A percentile compares a stretch with the other conserved stretches of the same genome.
phyloP scores from a whole-genome alignment of 2,797 vertebrate species.

The Diceros bicornis region DNA sequence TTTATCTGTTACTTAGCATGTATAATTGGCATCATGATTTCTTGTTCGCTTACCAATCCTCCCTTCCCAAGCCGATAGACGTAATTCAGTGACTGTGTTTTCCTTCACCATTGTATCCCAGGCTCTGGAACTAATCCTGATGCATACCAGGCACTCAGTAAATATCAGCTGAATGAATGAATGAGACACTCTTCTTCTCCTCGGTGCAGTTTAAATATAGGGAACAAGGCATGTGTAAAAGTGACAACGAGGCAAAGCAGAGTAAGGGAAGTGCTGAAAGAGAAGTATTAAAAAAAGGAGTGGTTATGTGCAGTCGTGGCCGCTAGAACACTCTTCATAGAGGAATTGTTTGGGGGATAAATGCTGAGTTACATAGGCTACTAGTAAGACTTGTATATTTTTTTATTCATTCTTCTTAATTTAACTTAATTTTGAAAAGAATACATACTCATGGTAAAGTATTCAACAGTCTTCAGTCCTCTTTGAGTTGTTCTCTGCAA shows the following conservation, averaged over 20 bases:
- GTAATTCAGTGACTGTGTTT: neutral
- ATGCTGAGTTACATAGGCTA: neutral
- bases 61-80: neutral
- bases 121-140: neutral
- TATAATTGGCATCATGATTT: neutral
- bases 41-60: neutral
- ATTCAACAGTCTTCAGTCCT: neutral
- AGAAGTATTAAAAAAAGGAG: neutral
- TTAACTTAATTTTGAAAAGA: constrained; percentile 48
- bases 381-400: neutral
- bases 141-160: neutral
- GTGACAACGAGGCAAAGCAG: neutral
- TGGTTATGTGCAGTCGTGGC: rapidly evolving
- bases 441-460: neutral
- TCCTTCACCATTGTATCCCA: neutral
- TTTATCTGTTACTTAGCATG: neutral
- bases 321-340: neutral
- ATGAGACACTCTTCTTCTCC: neutral
- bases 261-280: neutral
- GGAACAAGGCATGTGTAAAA: neutral
- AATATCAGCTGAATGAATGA: neutral
- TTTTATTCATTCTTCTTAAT: neutral
- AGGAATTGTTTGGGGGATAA: neutral
- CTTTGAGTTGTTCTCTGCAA: neutral
- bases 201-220: neutral